Percentiles rank a stretch among this genome's conserved stretches.
These are phyloP conservation scores for Plagodis dolabraria DNA, from an alignment of 2,888 invertebrate genomes.

Conservation along the genomic window DNA sequence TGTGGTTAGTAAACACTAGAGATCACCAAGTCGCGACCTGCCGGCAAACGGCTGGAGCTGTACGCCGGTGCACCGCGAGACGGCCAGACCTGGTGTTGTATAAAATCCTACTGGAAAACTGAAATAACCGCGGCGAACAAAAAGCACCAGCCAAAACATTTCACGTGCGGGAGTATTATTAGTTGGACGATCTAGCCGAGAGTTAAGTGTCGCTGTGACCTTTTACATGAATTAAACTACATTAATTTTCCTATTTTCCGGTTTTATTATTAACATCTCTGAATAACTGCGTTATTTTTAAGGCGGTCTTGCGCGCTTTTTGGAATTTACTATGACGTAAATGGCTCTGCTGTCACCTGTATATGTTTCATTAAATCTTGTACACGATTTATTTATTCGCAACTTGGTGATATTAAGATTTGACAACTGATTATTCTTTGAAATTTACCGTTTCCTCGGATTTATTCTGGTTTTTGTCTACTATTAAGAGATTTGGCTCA, in stretches of 20 bases:
- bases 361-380: conserved; percentile 48
- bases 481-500: conserved; percentile 59
- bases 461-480: conserved; percentile 42
- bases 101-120: conserved; percentile 85
- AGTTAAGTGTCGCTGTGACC: conserved; percentile 76
- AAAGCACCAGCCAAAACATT: conserved; percentile 85
- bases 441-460: conserved; percentile 36
- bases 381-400: conserved; percentile 40
- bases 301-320: conserved; percentile 37
- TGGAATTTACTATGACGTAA: conserved; percentile 59
- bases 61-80: conserved; percentile 66
- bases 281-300: conserved; percentile 44
- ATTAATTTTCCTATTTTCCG: conserved; percentile 61
- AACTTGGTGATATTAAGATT: conserved; percentile 21
- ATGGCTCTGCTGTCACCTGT: conserved; percentile 54
- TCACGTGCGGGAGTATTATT: conserved; percentile 83
- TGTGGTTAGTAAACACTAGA: conserved; percentile 40
- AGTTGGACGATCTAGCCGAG: conserved; percentile 84
- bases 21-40: conserved; percentile 39
- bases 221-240: conserved; percentile 66
- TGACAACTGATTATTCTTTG: conserved; percentile 34
- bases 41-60: conserved; percentile 40
- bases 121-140: conserved; percentile 84
- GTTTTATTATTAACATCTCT: conserved; percentile 49
- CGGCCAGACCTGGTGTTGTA: conserved; percentile 80